Evolutionary conservation across 2,888 invertebrate genomes (phyloP).

Genomic region (Andrena praecox): DNA sequence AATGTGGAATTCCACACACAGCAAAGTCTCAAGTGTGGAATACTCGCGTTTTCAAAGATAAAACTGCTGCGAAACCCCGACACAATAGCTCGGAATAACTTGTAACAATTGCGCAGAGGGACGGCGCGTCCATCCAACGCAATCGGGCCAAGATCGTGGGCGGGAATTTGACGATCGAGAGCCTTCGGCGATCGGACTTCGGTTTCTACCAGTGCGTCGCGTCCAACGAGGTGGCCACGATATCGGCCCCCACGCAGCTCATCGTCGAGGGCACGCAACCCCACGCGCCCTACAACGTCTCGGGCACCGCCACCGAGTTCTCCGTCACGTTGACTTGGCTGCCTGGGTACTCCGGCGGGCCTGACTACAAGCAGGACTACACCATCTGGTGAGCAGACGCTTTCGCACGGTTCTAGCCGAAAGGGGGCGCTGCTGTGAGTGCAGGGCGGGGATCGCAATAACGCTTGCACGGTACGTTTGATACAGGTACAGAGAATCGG

Average conservation of each 20-base stretch:
- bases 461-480: background rate
- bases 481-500: conserved; percentile 92
- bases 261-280: conserved; percentile 98
- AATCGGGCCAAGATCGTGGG: conserved; percentile 92
- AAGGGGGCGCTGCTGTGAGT: no score
- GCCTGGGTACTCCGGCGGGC: conserved; percentile 97
- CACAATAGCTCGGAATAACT: background rate
- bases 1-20: no score
- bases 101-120: conserved; percentile 73
- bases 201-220: conserved; percentile 98
- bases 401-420: no score
- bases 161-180: conserved; percentile 96
- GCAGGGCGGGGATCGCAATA: background rate
- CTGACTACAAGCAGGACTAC: conserved; percentile 97
- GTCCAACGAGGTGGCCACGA: conserved; percentile 97
- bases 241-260: conserved; percentile 94
- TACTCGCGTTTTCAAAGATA: no score
- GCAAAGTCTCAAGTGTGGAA: no score
- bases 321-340: conserved; percentile 96
- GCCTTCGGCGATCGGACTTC: conserved; percentile 94
- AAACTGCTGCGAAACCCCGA: no score
- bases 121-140: conserved; percentile 91
- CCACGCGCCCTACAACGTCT: conserved; percentile 98
- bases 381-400: conserved; percentile 90
- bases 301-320: conserved; percentile 95